Percentiles rank a stretch among this genome's conserved stretches.
phyloP scores from a whole-genome alignment of 2,113 vertebrate species.

The Indri indri region DNA sequence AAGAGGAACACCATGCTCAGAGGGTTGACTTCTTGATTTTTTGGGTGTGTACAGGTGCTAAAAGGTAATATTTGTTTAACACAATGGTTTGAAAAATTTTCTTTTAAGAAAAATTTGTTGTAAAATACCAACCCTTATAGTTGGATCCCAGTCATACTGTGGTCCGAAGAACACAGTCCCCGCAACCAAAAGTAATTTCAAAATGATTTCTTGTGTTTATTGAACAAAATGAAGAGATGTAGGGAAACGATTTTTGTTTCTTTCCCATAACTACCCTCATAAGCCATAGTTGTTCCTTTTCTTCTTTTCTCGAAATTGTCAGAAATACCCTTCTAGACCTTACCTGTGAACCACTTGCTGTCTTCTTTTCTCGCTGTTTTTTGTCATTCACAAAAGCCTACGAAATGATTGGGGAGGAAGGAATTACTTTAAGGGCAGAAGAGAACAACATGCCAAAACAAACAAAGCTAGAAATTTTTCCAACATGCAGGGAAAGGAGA shows the following conservation, averaged over 20 bases:
- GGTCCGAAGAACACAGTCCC: neutral
- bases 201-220: neutral
- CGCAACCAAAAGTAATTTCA: neutral
- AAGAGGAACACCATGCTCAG: neutral
- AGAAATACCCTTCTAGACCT: neutral
- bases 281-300: neutral
- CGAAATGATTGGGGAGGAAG: neutral
- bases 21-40: neutral
- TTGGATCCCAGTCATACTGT: neutral
- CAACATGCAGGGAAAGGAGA: neutral
- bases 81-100: neutral
- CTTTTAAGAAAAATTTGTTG: neutral
- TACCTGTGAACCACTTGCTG: neutral
- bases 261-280: neutral
- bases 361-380: neutral
- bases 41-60: neutral
- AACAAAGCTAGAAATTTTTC: neutral
- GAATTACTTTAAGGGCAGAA: neutral
- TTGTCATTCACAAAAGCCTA: neutral
- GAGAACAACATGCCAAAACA: neutral
- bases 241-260: neutral
- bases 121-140: neutral
- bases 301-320: neutral
- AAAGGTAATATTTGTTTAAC: slow-evolving; percentile 24
- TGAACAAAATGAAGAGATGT: neutral